phyloP scores from a whole-genome alignment of 1,140 invertebrate genomes.

The Hypothenemus hampei region DNA sequence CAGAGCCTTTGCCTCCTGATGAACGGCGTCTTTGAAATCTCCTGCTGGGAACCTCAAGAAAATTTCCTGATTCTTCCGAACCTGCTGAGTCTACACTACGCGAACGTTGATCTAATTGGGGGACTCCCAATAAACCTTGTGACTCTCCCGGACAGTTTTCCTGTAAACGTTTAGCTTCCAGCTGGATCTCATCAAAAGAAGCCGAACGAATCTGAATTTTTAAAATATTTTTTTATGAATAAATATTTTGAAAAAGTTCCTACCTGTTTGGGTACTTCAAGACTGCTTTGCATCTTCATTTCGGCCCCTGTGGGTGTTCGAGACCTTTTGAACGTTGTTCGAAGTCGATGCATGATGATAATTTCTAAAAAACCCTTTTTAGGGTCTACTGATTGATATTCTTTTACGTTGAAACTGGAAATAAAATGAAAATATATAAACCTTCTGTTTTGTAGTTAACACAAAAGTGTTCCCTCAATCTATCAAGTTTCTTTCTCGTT shows the following conservation, averaged over 20 bases:
- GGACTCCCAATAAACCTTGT: constrained; percentile 56
- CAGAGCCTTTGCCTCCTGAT: constrained; percentile 53
- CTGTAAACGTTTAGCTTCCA: constrained; percentile 63
- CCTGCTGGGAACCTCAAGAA: constrained; percentile 61
- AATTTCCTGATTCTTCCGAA: constrained; percentile 59
- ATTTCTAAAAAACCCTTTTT: constrained; percentile 4
- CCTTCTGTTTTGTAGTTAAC: background rate
- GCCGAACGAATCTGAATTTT: constrained; percentile 54
- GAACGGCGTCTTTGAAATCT: constrained; percentile 59
- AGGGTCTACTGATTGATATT: constrained; percentile 21
- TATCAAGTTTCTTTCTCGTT: too few species aligned
- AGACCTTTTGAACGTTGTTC: constrained; percentile 79
- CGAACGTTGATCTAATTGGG: constrained; percentile 61
- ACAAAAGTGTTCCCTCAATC: too few species aligned
- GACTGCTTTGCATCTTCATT: constrained; percentile 84
- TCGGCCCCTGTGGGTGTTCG: constrained; percentile 79
- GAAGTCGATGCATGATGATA: constrained; percentile 68
- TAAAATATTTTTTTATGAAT: background rate
- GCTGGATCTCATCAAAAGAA: constrained; percentile 82
- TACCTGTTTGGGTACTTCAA: constrained; percentile 82
- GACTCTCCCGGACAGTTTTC: constrained; percentile 35
- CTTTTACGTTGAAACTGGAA: constrained; percentile 31
- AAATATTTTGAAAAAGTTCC: background rate
- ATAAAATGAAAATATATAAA: background rate
- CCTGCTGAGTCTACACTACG: constrained; percentile 73